Percentiles rank a stretch among this genome's conserved stretches.
These are phyloP conservation scores for Epizoanthus stellaris DNA, from an alignment of 92 coral and sea anemone species.

Conservation along the genomic window DNA sequence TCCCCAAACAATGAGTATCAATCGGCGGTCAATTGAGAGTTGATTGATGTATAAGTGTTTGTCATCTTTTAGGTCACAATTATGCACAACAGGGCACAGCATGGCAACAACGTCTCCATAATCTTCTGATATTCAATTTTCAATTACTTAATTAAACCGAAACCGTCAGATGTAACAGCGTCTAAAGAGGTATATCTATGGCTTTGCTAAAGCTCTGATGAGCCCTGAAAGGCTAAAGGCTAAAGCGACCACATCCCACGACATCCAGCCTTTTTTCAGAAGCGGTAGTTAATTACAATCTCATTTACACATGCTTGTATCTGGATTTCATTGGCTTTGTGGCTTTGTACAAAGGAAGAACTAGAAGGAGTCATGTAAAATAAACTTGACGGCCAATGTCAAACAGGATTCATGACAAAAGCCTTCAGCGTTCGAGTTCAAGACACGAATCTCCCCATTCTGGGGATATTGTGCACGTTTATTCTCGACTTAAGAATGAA, in stretches of 20 bases:
- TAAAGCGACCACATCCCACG: no score
- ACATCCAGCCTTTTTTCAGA: no score
- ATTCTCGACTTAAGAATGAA: constrained; percentile 52
- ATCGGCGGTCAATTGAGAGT: background rate
- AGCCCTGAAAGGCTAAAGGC: background rate
- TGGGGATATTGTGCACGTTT: constrained; percentile 71
- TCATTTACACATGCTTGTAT: no score
- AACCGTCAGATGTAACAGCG: background rate
- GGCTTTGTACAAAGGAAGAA: no score
- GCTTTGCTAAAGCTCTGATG: background rate
- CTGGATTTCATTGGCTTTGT: no score
- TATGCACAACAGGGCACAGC: background rate
- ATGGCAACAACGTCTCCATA: background rate
- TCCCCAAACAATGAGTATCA: background rate
- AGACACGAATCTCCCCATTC: constrained; percentile 7
- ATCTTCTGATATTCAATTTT: background rate
- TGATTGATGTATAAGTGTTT: background rate
- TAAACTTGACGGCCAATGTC: background rate
- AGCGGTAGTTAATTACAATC: no score
- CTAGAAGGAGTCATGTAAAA: background rate
- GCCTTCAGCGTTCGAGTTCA: background rate
- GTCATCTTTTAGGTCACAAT: no score
- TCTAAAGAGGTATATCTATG: background rate
- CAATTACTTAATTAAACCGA: constrained; percentile 8
- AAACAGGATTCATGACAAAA: constrained; percentile 4